Base-by-base conservation (phyloP, 2,113 vertebrate species). In the Sphaerodactylus townsendi region DNA sequence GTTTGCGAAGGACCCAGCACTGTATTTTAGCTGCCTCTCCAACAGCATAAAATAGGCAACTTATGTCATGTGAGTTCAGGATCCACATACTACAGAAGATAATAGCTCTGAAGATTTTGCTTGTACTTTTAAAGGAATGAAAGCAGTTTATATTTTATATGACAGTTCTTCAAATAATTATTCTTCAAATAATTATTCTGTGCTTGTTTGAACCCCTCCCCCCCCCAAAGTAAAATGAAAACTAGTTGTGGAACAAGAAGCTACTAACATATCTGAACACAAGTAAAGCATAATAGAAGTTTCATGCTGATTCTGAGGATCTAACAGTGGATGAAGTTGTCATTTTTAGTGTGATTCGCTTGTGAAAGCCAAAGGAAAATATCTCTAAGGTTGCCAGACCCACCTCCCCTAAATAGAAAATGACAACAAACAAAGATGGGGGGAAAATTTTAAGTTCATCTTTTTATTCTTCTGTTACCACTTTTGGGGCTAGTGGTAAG, bases 61-160 rank as follows among this genome's bases (percentile, higher is more conserved):
- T 48, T 30, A 69, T n/a, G n/a, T 84, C 91, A 81, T 72, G 83
- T 88, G 92, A 93, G 82, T 93, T 92, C 91, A 85, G 81, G 82
- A 88, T 84, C 87, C 88, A 88, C 82, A 91, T 87, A 90, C 89
- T 86, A 88, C 89, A 86, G 73, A 89, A 82, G 90, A 91, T 90
- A 88, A 88, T 66, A 81, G 88, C 90, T 68, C 62, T 14, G 79
- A 89, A 82, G 37, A 77, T 88, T 90, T 90, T 90, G 84, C 92
- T 88, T 91, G 85, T 87, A 91, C 87, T 83, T 84, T 91, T 83
- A 59, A 90, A 93, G 84, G 80, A 91, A 66, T 77, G 89, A 88
- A 91, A 92, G 56, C 87, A 82, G 80, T 85, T 92, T 86, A 77
- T 81, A 79, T 90, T 90, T 93, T 90, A n/a, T 85, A 87, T 89